A percentile compares a stretch with the other conserved stretches of the same genome.
phyloP scores from a whole-genome alignment of 2,113 vertebrate species.

The Pteruthius melanotis region DNA sequence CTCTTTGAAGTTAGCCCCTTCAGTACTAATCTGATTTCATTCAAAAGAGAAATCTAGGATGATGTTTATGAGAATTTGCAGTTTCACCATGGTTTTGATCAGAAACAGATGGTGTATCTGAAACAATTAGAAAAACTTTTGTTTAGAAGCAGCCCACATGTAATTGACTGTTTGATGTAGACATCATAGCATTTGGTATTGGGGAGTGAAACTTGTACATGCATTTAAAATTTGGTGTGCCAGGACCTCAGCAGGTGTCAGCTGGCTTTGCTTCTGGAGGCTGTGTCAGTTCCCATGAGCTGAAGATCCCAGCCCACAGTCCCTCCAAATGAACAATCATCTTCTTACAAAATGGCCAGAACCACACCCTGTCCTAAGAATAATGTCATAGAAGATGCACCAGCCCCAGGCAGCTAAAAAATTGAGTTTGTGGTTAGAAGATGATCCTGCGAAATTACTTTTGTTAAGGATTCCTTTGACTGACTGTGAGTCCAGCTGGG shows the following conservation, averaged over 20 bases:
- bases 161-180: neutral
- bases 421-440: neutral
- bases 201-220: neutral
- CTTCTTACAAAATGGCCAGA: neutral
- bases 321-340: neutral
- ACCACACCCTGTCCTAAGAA: neutral
- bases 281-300: neutral
- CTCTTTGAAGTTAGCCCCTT: slow-evolving; percentile 25
- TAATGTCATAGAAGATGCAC: neutral
- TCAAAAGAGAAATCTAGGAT: slow-evolving; percentile 25
- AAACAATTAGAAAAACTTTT: slow-evolving; percentile 60
- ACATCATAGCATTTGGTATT: neutral
- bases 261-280: neutral
- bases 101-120: slow-evolving; percentile 57
- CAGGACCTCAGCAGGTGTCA: slow-evolving; percentile 17
- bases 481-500: neutral
- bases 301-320: neutral
- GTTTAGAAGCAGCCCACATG: slow-evolving; percentile 37
- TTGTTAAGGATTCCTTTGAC: neutral
- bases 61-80: slow-evolving; percentile 33
- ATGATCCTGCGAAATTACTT: neutral
- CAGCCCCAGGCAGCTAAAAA: neutral
- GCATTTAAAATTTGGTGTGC: neutral
- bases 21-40: slow-evolving; percentile 23
- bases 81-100: slow-evolving; percentile 46